Evolutionary conservation across 2,888 invertebrate species (phyloP), one percentile per base, ranked within the genome.

Genomic region (Drosophila conformis): DNA sequence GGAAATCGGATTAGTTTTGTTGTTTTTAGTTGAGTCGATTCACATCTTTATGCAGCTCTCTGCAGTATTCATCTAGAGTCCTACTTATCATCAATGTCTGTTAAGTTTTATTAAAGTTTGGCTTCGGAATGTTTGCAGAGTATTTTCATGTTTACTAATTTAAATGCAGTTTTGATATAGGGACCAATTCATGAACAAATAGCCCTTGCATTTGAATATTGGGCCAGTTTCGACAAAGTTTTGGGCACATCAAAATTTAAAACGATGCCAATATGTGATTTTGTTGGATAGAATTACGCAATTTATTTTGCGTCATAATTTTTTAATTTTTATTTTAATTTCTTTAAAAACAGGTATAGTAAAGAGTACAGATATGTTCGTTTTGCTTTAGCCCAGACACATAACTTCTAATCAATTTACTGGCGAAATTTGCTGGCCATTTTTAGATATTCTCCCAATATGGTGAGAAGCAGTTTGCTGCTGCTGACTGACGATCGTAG

Each of bases 391-490:
- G 5, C 29, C 4, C 29, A 63, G n/a, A 40, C 46, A 46, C 56
- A 33, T 21, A 68, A 46, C 56, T 54, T 49, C 27, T 38, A 75
- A 62, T 70, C 75, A 73, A 52, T 72, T 67, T 49, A 27, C 66
- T 65, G 54, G 51, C 69, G 40, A 84, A 73, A 83, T 77, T 75
- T 76, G 58, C 78, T 83, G 54, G 21, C 87, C 88, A 82, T 82
- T 83, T 83, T 65, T 49, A 70, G 73, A 57, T 38, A 67, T 64
- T 57, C 66, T 35, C 69, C 75, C 61, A 59, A 74, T 73, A 86
- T 69, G 83, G 87, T 35, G 49, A 65, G 75, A 62, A 56, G 60
- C 64, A 52, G 65, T 59, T 60, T 51, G 51, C 68, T 51, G 52
- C 60, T 58, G 52, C 76, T 62, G 66, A 65, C 69, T 57, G 29